Evolutionary conservation across 2,888 invertebrate species (phyloP).

Genomic region (Sinopyrophorus schimmeli): DNA sequence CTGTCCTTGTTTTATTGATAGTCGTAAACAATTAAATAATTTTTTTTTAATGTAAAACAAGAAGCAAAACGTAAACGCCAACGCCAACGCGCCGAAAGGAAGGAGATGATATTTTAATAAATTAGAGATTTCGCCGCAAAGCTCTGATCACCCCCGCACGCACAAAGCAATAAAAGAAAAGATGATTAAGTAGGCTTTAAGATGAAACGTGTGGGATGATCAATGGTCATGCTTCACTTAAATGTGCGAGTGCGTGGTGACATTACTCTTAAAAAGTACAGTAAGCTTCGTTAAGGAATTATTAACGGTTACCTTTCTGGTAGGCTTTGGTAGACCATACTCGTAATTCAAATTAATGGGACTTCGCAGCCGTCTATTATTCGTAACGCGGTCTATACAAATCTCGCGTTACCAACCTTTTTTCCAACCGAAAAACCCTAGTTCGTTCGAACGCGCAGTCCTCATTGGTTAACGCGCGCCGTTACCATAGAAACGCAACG

Average conservation of each 20-base stretch:
- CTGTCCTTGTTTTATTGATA: too few relatives aligned
- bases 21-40: too few relatives aligned
- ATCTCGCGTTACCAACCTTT: too few relatives aligned
- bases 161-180: slow-evolving; percentile 19
- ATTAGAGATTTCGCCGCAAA: slow-evolving; percentile 18
- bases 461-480: too few relatives aligned
- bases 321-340: slow-evolving; percentile 16
- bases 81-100: too few relatives aligned
- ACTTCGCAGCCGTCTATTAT: slow-evolving; percentile 16
- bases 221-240: slow-evolving; percentile 19
- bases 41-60: too few relatives aligned
- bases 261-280: slow-evolving; percentile 27
- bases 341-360: slow-evolving; percentile 23
- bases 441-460: too few relatives aligned
- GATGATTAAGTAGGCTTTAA: slow-evolving; percentile 22
- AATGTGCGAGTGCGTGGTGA: slow-evolving; percentile 30
- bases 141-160: slow-evolving; percentile 15
- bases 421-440: too few relatives aligned
- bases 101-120: slow-evolving; percentile 19
- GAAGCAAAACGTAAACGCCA: too few relatives aligned
- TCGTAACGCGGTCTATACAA: slow-evolving; percentile 12
- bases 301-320: slow-evolving; percentile 29
- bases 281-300: slow-evolving; percentile 32
- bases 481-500: too few relatives aligned
- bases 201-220: slow-evolving; percentile 25